Percentiles rank a stretch among this genome's conserved stretches.
phyloP scores from a whole-genome alignment of 2,888 invertebrate species.

The Marronus borbonicus region DNA sequence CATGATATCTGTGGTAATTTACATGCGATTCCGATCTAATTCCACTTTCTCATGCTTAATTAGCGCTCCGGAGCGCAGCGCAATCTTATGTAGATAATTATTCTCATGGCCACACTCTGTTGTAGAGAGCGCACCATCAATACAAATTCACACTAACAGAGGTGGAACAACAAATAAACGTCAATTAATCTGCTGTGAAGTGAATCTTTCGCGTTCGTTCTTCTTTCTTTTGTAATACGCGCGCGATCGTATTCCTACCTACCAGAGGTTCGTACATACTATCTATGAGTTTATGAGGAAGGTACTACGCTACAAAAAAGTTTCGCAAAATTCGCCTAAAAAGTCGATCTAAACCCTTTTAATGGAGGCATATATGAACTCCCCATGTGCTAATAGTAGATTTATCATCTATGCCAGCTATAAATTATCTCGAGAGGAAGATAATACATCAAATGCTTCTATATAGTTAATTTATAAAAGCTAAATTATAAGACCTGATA shows the following conservation, averaged over 20 bases:
- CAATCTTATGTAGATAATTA: slow-evolving; percentile 47
- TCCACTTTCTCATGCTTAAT: slow-evolving; percentile 51
- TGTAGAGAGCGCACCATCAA: slow-evolving; percentile 11
- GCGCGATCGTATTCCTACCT: not conserved
- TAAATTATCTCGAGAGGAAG: too few relatives aligned
- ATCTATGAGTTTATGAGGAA: not conserved
- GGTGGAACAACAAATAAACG: slow-evolving; percentile 43
- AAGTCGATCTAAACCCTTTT: too few relatives aligned
- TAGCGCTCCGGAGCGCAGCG: slow-evolving; percentile 40
- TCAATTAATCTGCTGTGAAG: slow-evolving; percentile 43
- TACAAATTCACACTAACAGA: slow-evolving; percentile 41
- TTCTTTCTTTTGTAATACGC: not conserved
- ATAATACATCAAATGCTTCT: too few relatives aligned
- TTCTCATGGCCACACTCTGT: slow-evolving; percentile 36
- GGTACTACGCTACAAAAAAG: not conserved
- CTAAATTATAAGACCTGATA: too few relatives aligned
- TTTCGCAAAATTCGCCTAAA: too few relatives aligned
- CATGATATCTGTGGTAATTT: slow-evolving; percentile 47
- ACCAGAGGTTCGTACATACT: not conserved
- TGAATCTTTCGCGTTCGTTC: slow-evolving; percentile 38
- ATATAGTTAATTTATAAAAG: too few relatives aligned
- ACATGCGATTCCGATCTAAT: slow-evolving; percentile 48
- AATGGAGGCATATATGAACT: too few relatives aligned
- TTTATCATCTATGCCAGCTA: too few relatives aligned
- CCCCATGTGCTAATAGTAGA: too few relatives aligned